These are phyloP conservation scores for Grapholita molesta DNA, from an alignment of 1,140 invertebrate genomes.

Conservation along the genomic window DNA sequence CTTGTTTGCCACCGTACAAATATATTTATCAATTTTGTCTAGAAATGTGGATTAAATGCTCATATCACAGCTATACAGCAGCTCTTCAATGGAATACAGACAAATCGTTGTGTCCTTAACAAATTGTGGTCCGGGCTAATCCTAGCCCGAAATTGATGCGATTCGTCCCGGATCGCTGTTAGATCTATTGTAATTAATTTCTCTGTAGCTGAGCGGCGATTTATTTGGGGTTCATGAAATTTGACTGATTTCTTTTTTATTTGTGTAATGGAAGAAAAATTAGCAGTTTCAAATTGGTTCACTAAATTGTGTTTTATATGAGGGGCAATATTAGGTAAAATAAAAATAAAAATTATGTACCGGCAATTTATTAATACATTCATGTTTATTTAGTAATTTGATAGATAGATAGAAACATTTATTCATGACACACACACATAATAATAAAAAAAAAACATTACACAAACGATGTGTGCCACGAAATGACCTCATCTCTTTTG, in stretches of 20 bases:
- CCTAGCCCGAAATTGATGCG: neutral
- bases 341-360: too few species aligned
- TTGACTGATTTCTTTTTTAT: neutral
- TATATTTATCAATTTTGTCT: too few species aligned
- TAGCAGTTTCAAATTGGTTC: neutral
- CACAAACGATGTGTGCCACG: too few species aligned
- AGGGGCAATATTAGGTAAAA: neutral
- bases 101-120: neutral
- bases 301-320: neutral
- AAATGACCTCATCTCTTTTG: too few species aligned
- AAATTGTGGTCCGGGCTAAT: neutral
- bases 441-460: too few species aligned
- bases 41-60: neutral
- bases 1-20: too few species aligned
- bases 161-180: neutral
- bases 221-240: neutral
- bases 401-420: too few species aligned
- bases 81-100: neutral
- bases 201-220: neutral
- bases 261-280: neutral
- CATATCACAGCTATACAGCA: neutral
- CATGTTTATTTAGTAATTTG: too few species aligned
- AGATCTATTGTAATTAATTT: neutral
- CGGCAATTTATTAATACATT: too few species aligned
- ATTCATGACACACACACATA: too few species aligned